Conservation (phyloP, 2,113 vertebrate genomes). For the Erythrocebus patas region DNA sequence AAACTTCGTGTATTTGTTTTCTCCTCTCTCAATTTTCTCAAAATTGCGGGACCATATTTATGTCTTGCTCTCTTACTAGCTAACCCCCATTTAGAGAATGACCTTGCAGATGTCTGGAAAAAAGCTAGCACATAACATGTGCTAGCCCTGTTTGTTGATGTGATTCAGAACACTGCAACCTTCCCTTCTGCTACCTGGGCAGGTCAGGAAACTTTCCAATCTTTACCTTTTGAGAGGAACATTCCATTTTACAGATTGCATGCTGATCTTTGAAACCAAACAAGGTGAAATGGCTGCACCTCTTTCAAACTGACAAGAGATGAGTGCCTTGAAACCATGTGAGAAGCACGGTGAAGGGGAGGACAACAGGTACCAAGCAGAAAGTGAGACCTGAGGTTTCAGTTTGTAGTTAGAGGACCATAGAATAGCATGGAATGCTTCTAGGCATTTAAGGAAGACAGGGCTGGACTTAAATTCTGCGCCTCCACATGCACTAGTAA, state of each 20-base stretch:
- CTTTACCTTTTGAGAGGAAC: background rate
- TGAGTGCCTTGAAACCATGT: background rate
- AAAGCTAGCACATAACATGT: background rate
- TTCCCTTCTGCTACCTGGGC: background rate
- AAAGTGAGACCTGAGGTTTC: background rate
- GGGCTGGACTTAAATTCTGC: background rate
- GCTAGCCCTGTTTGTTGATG: background rate
- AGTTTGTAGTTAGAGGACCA: background rate
- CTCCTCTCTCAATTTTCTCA: background rate
- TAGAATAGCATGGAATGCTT: background rate
- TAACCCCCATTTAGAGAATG: background rate
- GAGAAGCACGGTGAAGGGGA: background rate
- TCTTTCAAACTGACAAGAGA: background rate
- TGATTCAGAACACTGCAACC: background rate
- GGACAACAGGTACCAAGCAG: background rate
- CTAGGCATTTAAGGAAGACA: background rate
- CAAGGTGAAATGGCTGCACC: background rate
- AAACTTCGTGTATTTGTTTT: background rate
- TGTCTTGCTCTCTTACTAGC: background rate
- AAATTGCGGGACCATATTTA: background rate
- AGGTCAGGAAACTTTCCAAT: background rate
- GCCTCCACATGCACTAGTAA: background rate
- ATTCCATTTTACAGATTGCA: background rate
- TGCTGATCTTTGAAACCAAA: constrained; percentile 11
- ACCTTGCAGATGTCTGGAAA: background rate